These are phyloP conservation scores for Anguilla marmorata DNA, from an alignment of 2,797 vertebrate species.

Conservation along the genomic window DNA sequence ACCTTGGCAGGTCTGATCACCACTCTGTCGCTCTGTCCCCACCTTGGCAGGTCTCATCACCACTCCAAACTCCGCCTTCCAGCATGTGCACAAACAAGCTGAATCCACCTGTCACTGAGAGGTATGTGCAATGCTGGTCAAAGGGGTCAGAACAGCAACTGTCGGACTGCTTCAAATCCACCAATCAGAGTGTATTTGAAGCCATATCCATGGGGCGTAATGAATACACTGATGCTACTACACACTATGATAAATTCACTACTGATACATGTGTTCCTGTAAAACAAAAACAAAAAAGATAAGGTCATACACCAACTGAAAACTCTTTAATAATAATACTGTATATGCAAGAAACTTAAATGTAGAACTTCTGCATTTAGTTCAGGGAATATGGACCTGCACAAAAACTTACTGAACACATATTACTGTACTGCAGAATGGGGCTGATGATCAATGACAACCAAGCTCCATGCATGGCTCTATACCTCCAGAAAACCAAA, in stretches of 20 bases:
- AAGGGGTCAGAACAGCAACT: neutral
- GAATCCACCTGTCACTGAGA: neutral
- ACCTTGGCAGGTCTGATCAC: neutral
- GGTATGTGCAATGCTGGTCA: neutral
- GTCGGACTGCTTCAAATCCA: neutral
- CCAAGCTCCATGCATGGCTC: too few relatives aligned
- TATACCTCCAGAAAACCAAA: too few relatives aligned
- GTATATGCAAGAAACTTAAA: neutral
- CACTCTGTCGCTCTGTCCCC: too few relatives aligned
- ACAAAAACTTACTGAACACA: neutral
- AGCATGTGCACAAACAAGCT: neutral
- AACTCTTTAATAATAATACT: neutral
- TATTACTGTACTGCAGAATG: neutral
- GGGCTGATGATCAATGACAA: neutral
- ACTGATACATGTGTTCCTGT: neutral
- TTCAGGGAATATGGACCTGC: neutral
- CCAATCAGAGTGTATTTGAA: neutral
- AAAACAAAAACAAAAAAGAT: neutral
- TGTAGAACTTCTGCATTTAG: neutral
- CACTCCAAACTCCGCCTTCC: neutral
- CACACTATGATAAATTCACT: neutral
- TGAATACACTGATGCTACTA: neutral
- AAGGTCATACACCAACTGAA: neutral
- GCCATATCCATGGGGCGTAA: neutral
- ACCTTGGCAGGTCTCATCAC: neutral